Base-by-base conservation (phyloP, 2,888 invertebrate species). In the Apotomis betuletana region DNA sequence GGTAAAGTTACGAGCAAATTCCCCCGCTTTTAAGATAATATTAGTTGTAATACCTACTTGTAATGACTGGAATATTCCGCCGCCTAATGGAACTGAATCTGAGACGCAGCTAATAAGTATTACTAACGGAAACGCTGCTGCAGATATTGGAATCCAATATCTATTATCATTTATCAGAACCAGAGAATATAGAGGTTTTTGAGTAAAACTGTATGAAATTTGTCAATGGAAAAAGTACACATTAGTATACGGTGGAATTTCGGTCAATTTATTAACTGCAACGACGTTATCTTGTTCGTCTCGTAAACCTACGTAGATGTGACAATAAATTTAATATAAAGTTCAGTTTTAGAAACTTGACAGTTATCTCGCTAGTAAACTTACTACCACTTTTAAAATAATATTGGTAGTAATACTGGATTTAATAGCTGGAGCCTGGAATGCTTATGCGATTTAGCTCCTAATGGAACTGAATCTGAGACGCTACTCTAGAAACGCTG, bases 11-110 rank as follows among this genome's bases (percentile, higher is more conserved):
- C 8, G 67, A 67, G 74, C 64, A 67, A 69, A 69, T 65, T 59
- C 51, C 67, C 67, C 65, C 15, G 70, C 70, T 65, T 73, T 75
- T 73, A 70, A 73, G 72, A 74, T 73, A 76, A 77, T 71, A 75
- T 75, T 73, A 74, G 75, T 74, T 74, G 27, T 2, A 27, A 27
- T 27, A 27, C 27, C 27, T 27, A 27, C 27, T 27, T 27, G 67
- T 75, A 75, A 74, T 75, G 73, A 69, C 67, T 62, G 62, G 74
- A 75, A 75, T 74, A 75, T 70, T 71, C 74, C 63, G 67, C 13
- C 5, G 15, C 61, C 63, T 69, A 69, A 63, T 69, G 63, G 69
- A 69, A 57, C 58, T 51, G 49, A 69, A 63, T 57, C n/a, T 63
- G 57, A 69, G 52, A 63, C 15, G 57, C 4, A 54, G 15, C 44